Evolutionary conservation across 2,113 vertebrate genomes (phyloP), one percentile per base, ranked within the genome.

Genomic region (Plectropomus leopardus): DNA sequence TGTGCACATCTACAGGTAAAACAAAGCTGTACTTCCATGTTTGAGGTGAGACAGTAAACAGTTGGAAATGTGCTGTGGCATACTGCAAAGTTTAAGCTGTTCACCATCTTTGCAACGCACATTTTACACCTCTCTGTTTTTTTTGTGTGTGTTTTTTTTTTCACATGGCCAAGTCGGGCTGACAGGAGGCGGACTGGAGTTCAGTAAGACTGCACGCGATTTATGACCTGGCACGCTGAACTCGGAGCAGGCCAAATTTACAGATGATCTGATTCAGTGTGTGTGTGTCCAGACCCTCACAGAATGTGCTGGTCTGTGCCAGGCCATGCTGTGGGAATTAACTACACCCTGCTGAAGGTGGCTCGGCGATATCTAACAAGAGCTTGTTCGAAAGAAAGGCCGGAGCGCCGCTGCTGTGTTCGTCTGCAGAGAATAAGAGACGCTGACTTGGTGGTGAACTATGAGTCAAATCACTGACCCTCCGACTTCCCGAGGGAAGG

Each of bases 151-250:
- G n/a, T n/a, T 30, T 34, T 61, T 34, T 58, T 82, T 45, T 70
- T 58, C 55, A 72, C 61, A 17, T 50, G 76, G 81, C 78, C 77
- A 19, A 70, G 79, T 65, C 7, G 16, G 75, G 72, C 76, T 77
- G 88, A 88, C 82, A 85, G 82, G 75, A 60, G 82, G 86, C 84
- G 47, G 86, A 84, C 86, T 63, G 53, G 15, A 88, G 72, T 85
- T 86, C 83, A 78, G 36, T n/a, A 68, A 81, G 86, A 81, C 79
- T 13, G 72, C 89, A 87, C 69, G 80, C 87, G 53, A 91, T 92
- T 91, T 89, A 88, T 78, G 87, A 88, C 73, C 87, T 87, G 84
- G 87, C 91, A 82, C 45, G 59, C 72, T 83, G 80, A 84, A 79
- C 81, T 83, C 74, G 19, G 83, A 68, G 50, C 3, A 48, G 65